Evolutionary conservation across 2,113 vertebrate genomes (phyloP).

Genomic region (Rhinogobius similis): DNA sequence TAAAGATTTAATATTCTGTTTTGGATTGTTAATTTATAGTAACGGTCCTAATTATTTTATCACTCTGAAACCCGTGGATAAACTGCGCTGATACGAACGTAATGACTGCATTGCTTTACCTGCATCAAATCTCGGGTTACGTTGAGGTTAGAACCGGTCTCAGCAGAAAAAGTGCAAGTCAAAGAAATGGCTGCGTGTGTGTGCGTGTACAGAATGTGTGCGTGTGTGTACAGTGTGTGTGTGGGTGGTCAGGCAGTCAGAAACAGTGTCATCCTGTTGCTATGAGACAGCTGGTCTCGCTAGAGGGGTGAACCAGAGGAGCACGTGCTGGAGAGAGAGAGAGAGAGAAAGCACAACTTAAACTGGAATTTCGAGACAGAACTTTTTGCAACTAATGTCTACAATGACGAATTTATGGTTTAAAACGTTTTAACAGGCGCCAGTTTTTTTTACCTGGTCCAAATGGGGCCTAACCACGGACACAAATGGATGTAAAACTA

Average conservation of each 20-base stretch:
- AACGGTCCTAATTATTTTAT: too few relatives aligned
- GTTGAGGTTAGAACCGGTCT: background rate
- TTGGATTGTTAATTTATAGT: background rate
- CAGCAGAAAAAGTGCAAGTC: background rate
- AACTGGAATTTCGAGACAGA: background rate
- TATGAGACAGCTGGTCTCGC: conserved; percentile 65
- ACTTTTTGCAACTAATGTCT: background rate
- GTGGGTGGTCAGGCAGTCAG: conserved; percentile 49
- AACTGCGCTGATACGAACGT: background rate
- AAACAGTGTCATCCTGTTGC: conserved; percentile 62
- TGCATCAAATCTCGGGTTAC: background rate
- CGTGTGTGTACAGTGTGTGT: conserved; percentile 29
- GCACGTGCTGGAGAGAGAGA: conserved; percentile 3
- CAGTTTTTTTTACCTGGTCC: too few relatives aligned
- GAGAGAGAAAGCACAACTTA: background rate
- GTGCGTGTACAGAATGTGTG: conserved; percentile 14
- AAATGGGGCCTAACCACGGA: too few relatives aligned
- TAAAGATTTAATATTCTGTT: too few relatives aligned
- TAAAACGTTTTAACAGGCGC: background rate
- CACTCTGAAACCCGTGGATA: background rate
- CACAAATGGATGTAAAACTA: too few relatives aligned
- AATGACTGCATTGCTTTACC: background rate
- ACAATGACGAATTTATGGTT: background rate
- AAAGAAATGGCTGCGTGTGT: conserved; percentile 7
- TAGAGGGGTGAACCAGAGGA: conserved; percentile 37